Evolutionary conservation across 1,140 invertebrate species (phyloP).

Genomic region (Hermetia illucens): DNA sequence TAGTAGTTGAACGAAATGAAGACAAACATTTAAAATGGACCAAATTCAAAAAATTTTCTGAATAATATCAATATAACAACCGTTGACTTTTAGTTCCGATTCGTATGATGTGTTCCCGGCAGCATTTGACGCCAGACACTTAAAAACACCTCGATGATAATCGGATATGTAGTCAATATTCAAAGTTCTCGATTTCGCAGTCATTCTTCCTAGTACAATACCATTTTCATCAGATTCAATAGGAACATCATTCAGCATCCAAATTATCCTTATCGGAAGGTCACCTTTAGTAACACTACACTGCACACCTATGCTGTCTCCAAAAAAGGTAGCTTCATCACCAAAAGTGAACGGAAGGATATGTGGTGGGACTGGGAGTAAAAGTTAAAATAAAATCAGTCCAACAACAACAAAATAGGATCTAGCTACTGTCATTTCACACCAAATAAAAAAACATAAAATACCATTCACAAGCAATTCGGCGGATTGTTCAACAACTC

Average conservation of each 20-base stretch:
- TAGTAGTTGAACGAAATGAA: background rate
- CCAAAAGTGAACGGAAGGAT: constrained; percentile 48
- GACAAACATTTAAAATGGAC: constrained; percentile 5
- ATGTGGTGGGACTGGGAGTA: constrained; percentile 43
- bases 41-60: constrained; percentile 16
- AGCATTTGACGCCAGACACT: constrained; percentile 57
- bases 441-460: constrained; percentile 12
- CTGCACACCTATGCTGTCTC: constrained; percentile 49
- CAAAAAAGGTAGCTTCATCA: constrained; percentile 48
- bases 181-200: constrained; percentile 23
- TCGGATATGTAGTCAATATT: constrained; percentile 35
- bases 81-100: constrained; percentile 25
- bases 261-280: constrained; percentile 50
- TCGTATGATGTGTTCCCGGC: constrained; percentile 41
- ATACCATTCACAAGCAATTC: constrained; percentile 49
- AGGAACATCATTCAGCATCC: constrained; percentile 41
- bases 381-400: background rate
- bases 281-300: constrained; percentile 63
- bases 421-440: background rate
- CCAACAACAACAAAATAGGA: background rate
- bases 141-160: constrained; percentile 60
- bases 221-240: constrained; percentile 19
- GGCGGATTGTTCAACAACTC: constrained; percentile 44
- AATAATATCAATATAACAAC: constrained; percentile 11
- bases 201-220: constrained; percentile 32